These are phyloP conservation scores for Cirrhinus molitorella DNA, from an alignment of 2,797 vertebrate species.

Conservation along the genomic window DNA sequence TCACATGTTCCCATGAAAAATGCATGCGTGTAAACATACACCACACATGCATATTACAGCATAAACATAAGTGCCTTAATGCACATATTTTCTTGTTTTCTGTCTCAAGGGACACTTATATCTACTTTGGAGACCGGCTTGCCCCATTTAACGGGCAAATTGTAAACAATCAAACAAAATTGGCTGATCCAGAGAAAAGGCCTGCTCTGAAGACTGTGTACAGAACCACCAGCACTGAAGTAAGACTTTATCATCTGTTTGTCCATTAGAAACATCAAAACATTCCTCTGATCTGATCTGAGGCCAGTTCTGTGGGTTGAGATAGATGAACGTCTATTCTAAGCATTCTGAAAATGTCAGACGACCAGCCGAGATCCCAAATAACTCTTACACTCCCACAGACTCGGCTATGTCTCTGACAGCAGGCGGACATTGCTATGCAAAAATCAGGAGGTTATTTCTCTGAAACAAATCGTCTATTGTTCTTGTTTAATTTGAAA, in stretches of 20 bases:
- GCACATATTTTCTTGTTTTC: slow-evolving; percentile 39
- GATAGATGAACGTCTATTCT: slow-evolving; percentile 7
- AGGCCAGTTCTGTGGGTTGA: slow-evolving; percentile 12
- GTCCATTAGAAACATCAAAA: slow-evolving; percentile 24
- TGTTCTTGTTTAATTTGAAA: slow-evolving; percentile 36
- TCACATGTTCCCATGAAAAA: slow-evolving; percentile 39
- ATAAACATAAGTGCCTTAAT: slow-evolving; percentile 53
- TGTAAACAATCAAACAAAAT: slow-evolving; percentile 68
- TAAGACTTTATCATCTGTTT: not conserved
- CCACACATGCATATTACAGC: slow-evolving; percentile 18
- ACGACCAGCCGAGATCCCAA: not conserved
- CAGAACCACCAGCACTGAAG: slow-evolving; percentile 16
- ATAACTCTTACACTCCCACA: slow-evolving; percentile 34
- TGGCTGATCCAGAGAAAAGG: slow-evolving; percentile 58
- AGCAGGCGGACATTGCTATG: slow-evolving; percentile 18
- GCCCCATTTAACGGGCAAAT: slow-evolving; percentile 74
- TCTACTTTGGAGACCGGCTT: slow-evolving; percentile 71
- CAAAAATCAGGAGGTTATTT: not conserved
- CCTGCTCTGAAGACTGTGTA: slow-evolving; percentile 57
- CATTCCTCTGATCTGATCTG: slow-evolving; percentile 4
- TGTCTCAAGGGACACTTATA: slow-evolving; percentile 68
- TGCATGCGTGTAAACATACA: slow-evolving; percentile 5
- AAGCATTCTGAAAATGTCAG: slow-evolving; percentile 35
- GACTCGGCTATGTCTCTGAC: slow-evolving; percentile 22
- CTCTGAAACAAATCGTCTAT: slow-evolving; percentile 45